Evolutionary conservation across 2,797 vertebrate genomes (phyloP).

Genomic region (Vultur gryphus): DNA sequence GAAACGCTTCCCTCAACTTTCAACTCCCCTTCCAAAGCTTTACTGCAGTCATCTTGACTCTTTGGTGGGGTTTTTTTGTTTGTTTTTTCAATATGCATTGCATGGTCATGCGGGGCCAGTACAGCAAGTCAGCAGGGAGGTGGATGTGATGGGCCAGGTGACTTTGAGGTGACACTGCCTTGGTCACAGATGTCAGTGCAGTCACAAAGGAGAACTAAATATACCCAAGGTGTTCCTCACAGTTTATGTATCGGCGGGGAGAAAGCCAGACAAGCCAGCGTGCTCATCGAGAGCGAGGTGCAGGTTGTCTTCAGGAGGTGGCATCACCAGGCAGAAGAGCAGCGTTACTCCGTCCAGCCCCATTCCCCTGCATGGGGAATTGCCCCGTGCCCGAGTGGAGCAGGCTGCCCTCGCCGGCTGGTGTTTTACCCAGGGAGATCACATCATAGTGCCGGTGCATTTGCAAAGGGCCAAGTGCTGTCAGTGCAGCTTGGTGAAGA

Average conservation of each 20-base stretch:
- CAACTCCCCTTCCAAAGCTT: neutral
- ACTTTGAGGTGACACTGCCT: neutral
- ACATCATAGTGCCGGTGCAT: rapidly evolving
- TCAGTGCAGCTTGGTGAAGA: neutral
- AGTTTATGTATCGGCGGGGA: neutral
- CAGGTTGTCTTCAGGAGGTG: neutral
- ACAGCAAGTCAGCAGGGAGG: neutral
- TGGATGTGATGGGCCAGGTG: neutral
- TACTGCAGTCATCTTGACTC: neutral
- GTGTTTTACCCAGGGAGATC: neutral
- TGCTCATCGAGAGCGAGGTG: neutral
- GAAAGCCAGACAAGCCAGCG: neutral
- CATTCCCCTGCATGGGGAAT: neutral
- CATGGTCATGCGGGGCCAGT: neutral
- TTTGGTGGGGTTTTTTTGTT: neutral
- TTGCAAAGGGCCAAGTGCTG: neutral
- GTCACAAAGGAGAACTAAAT: neutral
- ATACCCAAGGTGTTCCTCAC: neutral
- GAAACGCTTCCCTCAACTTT: neutral
- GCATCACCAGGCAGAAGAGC: neutral
- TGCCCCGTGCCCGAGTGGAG: rapidly evolving
- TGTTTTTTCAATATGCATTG: neutral
- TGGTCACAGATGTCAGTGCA: neutral
- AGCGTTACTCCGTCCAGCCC: neutral
- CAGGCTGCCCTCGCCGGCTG: neutral